Evolutionary conservation across 2,888 invertebrate genomes (phyloP).

Genomic region (Carabus problematicus): DNA sequence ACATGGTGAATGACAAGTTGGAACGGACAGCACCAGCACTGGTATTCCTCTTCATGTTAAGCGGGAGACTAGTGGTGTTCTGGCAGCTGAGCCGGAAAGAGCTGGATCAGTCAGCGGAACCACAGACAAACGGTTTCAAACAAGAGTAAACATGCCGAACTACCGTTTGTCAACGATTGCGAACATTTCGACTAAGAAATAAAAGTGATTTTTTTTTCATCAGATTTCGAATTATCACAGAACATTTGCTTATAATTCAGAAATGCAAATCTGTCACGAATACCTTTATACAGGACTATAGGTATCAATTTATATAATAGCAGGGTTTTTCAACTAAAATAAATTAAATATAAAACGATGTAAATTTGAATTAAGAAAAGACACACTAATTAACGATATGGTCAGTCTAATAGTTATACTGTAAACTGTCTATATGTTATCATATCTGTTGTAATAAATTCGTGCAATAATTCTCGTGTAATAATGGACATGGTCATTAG

Average conservation of each 20-base stretch:
- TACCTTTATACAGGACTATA: slow-evolving; percentile 29
- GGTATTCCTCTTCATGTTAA: slow-evolving; percentile 92
- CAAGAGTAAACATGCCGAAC: slow-evolving; percentile 52
- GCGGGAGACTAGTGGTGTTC: slow-evolving; percentile 86
- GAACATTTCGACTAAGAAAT: slow-evolving; percentile 9
- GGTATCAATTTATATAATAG: slow-evolving; percentile 27
- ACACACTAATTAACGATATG: no score
- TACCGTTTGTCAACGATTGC: slow-evolving; percentile 1
- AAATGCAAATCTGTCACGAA: slow-evolving; percentile 18
- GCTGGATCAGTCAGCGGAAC: slow-evolving; percentile 52
- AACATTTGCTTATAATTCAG: slow-evolving; percentile 5
- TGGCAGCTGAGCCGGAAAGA: slow-evolving; percentile 67
- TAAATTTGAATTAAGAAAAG: no score
- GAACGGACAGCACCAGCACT: slow-evolving; percentile 89
- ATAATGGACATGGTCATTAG: slow-evolving; percentile 32
- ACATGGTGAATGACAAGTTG: slow-evolving; percentile 91
- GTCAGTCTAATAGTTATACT: no score
- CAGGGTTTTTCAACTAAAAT: slow-evolving; percentile 29
- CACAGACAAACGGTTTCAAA: slow-evolving; percentile 55
- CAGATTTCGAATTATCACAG: slow-evolving; percentile 9
- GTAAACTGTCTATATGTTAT: slow-evolving; percentile 27
- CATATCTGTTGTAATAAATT: slow-evolving; percentile 35
- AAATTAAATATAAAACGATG: no score
- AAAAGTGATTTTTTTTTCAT: slow-evolving; percentile 7
- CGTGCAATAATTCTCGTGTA: slow-evolving; percentile 40